Conservation (phyloP, 2,888 invertebrate species). For the Pheosia gnoma region DNA sequence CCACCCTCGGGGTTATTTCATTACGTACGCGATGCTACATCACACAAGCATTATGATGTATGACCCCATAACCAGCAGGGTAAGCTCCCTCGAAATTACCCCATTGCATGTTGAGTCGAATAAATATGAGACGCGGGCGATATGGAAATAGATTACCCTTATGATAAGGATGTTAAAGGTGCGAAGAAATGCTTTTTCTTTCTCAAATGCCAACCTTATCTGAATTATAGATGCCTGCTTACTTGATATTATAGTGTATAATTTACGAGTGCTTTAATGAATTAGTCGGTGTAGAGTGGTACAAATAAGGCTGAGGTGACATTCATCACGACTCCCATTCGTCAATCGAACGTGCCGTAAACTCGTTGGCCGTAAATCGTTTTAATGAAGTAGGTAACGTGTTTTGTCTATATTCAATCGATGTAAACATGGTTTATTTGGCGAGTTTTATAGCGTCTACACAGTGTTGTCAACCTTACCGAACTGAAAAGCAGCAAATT, state of each 20-base stretch:
- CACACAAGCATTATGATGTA: constrained; percentile 27
- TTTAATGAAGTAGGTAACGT: constrained; percentile 38
- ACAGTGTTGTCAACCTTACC: no score
- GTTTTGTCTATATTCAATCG: constrained; percentile 40
- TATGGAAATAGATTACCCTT: constrained; percentile 6
- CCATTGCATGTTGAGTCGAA: constrained; percentile 25
- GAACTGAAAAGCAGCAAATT: no score
- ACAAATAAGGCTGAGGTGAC: constrained; percentile 37
- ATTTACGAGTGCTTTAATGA: background rate
- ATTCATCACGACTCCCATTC: constrained; percentile 47
- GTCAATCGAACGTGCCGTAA: constrained; percentile 49
- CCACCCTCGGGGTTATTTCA: constrained; percentile 25
- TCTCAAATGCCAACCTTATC: background rate
- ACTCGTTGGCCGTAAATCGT: constrained; percentile 44
- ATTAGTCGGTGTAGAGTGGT: background rate
- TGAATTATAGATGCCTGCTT: background rate
- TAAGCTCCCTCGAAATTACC: constrained; percentile 21
- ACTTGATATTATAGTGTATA: background rate
- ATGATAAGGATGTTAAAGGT: background rate
- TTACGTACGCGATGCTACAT: constrained; percentile 21
- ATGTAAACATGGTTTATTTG: constrained; percentile 26
- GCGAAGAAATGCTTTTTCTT: background rate
- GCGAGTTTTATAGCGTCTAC: constrained; percentile 1
- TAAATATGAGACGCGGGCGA: constrained; percentile 8
- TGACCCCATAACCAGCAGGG: constrained; percentile 21